Percentiles rank a stretch among this genome's conserved stretches.
Evolutionary conservation across 2,888 invertebrate genomes (phyloP).

Genomic region (Tetrapedia diversipes): DNA sequence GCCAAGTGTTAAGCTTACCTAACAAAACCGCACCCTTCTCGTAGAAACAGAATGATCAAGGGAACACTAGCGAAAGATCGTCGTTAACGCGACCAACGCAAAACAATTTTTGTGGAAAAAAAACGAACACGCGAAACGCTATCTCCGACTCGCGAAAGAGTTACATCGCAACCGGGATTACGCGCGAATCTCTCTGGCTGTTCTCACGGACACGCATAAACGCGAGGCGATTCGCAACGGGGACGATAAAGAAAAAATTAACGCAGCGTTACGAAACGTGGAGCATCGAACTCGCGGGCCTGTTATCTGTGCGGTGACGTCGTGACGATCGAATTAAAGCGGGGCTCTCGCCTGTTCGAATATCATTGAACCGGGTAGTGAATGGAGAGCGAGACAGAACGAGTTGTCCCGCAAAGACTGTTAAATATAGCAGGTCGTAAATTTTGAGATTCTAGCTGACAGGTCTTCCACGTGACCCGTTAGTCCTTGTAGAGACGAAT

Average conservation of each 20-base stretch:
- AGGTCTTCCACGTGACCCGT: too few species aligned
- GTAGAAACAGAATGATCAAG: too few species aligned
- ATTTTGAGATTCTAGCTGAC: too few species aligned
- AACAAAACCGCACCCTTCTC: too few species aligned
- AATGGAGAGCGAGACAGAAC: background rate
- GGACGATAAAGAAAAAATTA: conserved; percentile 29
- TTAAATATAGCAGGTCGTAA: background rate
- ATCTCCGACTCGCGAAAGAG: too few species aligned
- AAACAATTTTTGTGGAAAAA: background rate
- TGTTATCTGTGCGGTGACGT: conserved; percentile 2
- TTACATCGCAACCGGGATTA: too few species aligned
- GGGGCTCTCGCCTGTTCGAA: background rate
- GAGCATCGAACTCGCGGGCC: conserved; percentile 6
- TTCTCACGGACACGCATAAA: conserved; percentile 45
- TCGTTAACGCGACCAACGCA: too few species aligned
- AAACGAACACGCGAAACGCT: background rate
- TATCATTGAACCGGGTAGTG: background rate
- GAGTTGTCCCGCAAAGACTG: background rate
- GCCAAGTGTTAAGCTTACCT: too few species aligned
- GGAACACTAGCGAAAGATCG: too few species aligned
- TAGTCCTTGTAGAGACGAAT: too few species aligned
- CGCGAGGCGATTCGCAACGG: background rate
- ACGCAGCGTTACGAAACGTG: conserved; percentile 2
- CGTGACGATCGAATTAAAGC: background rate
- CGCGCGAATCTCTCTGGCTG: conserved; percentile 12